These are phyloP conservation scores for Neosilurus mollespiculum DNA, from an alignment of 2,797 vertebrate species.

Conservation along the genomic window DNA sequence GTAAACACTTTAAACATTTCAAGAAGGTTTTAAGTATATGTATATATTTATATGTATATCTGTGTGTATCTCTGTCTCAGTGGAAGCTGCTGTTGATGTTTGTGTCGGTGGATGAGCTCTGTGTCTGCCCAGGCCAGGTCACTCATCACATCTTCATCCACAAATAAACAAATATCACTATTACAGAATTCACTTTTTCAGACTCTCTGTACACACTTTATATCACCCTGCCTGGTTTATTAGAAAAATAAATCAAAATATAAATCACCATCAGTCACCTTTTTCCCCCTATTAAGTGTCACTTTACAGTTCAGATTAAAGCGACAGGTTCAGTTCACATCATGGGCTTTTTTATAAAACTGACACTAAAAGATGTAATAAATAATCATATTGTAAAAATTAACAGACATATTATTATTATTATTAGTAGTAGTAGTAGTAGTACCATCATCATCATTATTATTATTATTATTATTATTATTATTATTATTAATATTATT, in stretches of 20 bases:
- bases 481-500: too few relatives aligned
- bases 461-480: too few relatives aligned
- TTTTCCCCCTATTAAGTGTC: background rate
- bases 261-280: background rate
- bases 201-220: background rate
- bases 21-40: background rate
- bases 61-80: conserved; percentile 48
- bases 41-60: background rate
- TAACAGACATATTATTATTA: too few relatives aligned
- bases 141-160: background rate
- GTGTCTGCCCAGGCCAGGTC: conserved; percentile 68
- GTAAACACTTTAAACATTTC: too few relatives aligned
- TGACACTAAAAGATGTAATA: background rate
- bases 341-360: too few relatives aligned
- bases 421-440: too few relatives aligned
- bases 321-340: background rate
- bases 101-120: conserved; percentile 61
- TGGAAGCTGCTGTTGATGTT: conserved; percentile 75
- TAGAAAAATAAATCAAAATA: background rate
- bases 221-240: background rate
- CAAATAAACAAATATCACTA: background rate
- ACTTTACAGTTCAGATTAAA: background rate
- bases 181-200: background rate
- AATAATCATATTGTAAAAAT: too few relatives aligned
- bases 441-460: too few relatives aligned